These are phyloP conservation scores for Crotalus viridis DNA, from an alignment of 2,113 vertebrate genomes.

Conservation along the genomic window DNA sequence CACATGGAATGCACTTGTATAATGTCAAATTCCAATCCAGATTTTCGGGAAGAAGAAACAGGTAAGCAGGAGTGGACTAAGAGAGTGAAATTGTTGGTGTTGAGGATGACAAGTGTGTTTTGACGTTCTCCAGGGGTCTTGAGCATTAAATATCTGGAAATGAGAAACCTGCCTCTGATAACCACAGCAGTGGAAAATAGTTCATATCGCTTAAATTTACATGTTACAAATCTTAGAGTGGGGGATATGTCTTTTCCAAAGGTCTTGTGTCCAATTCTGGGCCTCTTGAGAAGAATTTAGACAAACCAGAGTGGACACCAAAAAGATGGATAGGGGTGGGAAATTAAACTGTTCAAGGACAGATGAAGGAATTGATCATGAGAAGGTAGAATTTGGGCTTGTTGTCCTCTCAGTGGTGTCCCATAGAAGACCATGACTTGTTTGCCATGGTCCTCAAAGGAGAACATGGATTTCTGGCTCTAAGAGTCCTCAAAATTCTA, in stretches of 20 bases:
- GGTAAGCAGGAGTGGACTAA: slow-evolving; percentile 71
- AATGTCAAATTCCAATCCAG: slow-evolving; percentile 81
- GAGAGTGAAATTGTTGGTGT: slow-evolving; percentile 13
- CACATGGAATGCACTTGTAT: slow-evolving; percentile 93
- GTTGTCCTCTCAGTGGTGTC: background rate
- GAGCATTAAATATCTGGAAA: background rate
- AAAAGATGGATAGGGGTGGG: background rate
- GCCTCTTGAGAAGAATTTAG: background rate
- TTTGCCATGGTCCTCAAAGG: background rate
- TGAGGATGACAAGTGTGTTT: slow-evolving; percentile 29
- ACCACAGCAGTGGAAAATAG: background rate
- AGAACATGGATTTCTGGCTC: background rate
- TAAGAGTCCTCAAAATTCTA: background rate
- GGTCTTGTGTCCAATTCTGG: background rate
- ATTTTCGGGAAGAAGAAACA: slow-evolving; percentile 88
- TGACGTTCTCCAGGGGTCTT: background rate
- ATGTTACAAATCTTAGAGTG: background rate
- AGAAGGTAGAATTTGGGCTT: background rate
- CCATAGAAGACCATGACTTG: background rate
- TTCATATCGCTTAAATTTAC: background rate
- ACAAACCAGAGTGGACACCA: background rate
- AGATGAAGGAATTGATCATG: background rate
- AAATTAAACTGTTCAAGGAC: background rate
- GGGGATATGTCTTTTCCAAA: background rate
- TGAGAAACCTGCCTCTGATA: background rate